Percentiles rank a stretch among this genome's conserved stretches.
Conservation (phyloP, 2,797 vertebrate genomes). For the Chrysocyon brachyurus region DNA sequence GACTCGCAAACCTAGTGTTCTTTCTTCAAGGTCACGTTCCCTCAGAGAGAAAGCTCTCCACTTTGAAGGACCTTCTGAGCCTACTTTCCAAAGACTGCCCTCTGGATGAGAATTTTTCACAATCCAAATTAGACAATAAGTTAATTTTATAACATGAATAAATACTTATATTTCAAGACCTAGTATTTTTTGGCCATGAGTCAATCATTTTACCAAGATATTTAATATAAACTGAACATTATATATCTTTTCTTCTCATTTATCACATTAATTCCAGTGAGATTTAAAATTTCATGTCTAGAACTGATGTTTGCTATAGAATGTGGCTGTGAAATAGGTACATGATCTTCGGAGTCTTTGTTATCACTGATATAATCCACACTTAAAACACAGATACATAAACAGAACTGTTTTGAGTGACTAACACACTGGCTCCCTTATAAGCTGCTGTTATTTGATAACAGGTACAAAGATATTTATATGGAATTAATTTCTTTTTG, state of each 20-base stretch:
- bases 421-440: not conserved
- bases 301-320: not conserved
- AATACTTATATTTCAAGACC: slow-evolving; percentile 28
- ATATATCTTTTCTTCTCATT: not conserved
- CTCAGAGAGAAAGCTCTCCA: not conserved
- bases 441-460: not conserved
- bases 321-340: not conserved
- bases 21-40: not conserved
- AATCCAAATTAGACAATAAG: not conserved
- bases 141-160: slow-evolving; percentile 46
- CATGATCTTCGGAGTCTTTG: not conserved
- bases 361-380: not conserved
- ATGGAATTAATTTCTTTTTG: not conserved
- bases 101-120: not conserved
- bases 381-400: not conserved
- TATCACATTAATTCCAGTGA: not conserved
- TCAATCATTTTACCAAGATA: slow-evolving; percentile 28
- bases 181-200: not conserved
- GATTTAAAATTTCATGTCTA: not conserved
- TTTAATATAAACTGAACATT: not conserved
- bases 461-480: not conserved
- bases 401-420: not conserved
- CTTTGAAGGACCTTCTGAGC: not conserved
- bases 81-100: not conserved
- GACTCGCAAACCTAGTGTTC: not conserved